phyloP scores from a whole-genome alignment of 1,140 invertebrate genomes.

The Caerostris extrusa region DNA sequence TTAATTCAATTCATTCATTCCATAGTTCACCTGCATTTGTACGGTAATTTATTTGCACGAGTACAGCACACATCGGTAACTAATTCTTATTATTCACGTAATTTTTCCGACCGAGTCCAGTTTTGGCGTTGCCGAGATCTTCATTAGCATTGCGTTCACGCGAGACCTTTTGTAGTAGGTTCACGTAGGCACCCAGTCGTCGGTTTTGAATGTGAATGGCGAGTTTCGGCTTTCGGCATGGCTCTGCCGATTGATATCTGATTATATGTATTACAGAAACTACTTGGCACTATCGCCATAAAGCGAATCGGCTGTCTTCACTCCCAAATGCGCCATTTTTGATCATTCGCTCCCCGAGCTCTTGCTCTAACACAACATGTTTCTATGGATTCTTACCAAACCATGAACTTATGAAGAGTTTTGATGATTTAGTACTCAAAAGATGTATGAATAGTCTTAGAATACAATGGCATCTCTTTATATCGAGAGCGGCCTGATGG shows the following conservation, averaged over 20 bases:
- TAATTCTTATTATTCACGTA: background rate
- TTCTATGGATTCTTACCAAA: no score
- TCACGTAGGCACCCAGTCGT: background rate
- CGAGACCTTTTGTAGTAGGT: constrained; percentile 31
- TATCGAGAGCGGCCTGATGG: no score
- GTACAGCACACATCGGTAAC: background rate
- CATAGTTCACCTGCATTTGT: background rate
- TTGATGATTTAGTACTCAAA: no score
- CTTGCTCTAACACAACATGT: background rate
- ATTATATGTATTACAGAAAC: constrained; percentile 28
- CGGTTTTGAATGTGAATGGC: constrained; percentile 17
- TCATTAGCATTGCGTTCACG: background rate
- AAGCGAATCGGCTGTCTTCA: background rate
- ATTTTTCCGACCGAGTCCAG: background rate
- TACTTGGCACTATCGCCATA: background rate
- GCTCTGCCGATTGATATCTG: constrained; percentile 26
- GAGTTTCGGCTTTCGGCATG: background rate
- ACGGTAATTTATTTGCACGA: background rate
- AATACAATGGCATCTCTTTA: no score
- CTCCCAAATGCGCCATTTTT: background rate
- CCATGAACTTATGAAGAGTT: no score
- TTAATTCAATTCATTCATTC: background rate
- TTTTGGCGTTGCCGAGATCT: background rate
- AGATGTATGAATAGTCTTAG: no score
- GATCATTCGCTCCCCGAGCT: background rate